A percentile compares a stretch with the other conserved stretches of the same genome.
Conservation (phyloP, 2,797 vertebrate species). For the Tenualosa thibaudeaui region DNA sequence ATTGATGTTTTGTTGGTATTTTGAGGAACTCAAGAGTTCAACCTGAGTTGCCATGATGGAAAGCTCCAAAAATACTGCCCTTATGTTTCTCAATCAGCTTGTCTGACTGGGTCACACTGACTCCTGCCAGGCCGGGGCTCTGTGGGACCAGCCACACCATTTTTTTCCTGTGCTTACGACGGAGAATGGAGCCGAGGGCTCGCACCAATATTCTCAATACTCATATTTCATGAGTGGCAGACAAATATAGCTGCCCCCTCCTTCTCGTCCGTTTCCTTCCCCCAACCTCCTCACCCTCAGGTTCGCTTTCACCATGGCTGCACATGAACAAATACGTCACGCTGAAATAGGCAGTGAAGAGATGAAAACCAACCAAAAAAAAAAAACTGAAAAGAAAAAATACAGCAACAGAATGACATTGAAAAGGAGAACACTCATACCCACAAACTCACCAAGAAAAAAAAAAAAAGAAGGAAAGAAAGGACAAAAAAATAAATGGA, state of each 20-base stretch:
- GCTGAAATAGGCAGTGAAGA: conserved; percentile 53
- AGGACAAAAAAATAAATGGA: conserved; percentile 49
- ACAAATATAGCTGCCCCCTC: conserved; percentile 46
- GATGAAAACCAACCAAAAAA: conserved; percentile 25
- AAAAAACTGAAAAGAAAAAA: background rate
- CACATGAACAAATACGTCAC: conserved; percentile 48
- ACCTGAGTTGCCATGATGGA: background rate
- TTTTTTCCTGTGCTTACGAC: conserved; percentile 1
- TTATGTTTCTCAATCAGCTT: conserved; percentile 16
- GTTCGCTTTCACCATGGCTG: conserved; percentile 30
- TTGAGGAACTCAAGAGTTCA: background rate
- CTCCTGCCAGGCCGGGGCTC: background rate
- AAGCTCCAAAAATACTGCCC: background rate
- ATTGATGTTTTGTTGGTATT: background rate
- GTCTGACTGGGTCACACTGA: conserved; percentile 19
- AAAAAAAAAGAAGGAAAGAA: conserved; percentile 35
- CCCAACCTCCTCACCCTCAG: background rate
- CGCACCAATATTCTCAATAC: conserved; percentile 52
- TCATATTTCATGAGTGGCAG: conserved; percentile 47
- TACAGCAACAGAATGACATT: background rate
- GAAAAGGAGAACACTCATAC: background rate
- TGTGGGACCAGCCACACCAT: background rate
- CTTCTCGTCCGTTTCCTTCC: background rate
- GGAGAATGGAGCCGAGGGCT: conserved; percentile 15
- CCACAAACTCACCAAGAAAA: conserved; percentile 48